Conservation (phyloP, 2,113 vertebrate species). For the Austrofundulus limnaeus region DNA sequence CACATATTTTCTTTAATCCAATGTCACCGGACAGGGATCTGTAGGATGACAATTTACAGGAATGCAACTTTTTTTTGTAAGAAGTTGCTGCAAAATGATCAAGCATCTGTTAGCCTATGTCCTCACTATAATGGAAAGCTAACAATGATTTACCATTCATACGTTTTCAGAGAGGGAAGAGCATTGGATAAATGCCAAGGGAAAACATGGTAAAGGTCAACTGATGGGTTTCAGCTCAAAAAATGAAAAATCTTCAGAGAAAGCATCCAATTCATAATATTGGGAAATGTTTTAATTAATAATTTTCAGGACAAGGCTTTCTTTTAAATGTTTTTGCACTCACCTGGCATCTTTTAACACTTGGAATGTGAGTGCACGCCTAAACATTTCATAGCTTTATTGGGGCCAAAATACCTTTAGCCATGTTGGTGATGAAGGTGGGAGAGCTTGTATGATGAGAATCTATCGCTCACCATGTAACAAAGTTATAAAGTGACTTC, state of each 20-base stretch:
- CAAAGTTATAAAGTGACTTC: constrained; percentile 15
- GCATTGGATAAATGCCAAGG: neutral
- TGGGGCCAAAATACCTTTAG: neutral
- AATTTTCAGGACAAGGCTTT: too few species aligned
- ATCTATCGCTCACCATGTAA: neutral
- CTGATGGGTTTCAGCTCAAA: neutral
- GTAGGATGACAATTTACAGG: too few species aligned
- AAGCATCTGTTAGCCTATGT: neutral
- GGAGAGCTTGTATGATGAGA: constrained; percentile 18
- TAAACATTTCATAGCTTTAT: neutral
- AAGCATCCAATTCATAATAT: neutral
- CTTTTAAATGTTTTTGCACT: too few species aligned
- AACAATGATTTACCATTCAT: neutral
- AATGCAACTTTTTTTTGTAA: too few species aligned
- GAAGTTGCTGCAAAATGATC: neutral
- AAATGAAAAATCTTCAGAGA: neutral
- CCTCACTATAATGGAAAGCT: neutral
- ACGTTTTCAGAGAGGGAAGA: neutral
- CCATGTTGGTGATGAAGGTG: neutral
- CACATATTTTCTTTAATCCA: too few species aligned
- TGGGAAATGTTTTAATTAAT: too few species aligned
- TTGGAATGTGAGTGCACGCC: neutral
- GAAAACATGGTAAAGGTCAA: neutral
- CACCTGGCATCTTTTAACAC: neutral
- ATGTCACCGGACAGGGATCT: too few species aligned